Evolutionary conservation across 1,140 invertebrate genomes (phyloP).

Genomic region (Aphaenogaster rudis): DNA sequence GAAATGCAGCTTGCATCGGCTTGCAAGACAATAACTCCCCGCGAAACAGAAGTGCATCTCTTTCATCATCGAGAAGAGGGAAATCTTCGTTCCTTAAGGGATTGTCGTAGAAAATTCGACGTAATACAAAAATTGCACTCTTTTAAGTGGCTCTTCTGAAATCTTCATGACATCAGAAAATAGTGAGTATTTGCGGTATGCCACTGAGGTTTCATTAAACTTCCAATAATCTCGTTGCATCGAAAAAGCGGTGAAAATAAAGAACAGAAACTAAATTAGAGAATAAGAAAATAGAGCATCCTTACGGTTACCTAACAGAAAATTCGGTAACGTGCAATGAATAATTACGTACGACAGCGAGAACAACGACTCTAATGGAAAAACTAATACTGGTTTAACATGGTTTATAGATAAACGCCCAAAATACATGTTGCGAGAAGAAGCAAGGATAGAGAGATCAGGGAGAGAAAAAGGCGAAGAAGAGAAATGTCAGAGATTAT

Average conservation of each 20-base stretch:
- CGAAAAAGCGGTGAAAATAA: neutral
- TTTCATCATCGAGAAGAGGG: slow-evolving; percentile 17
- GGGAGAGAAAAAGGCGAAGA: slow-evolving; percentile 24
- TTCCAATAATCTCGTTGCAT: neutral
- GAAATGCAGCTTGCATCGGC: slow-evolving; percentile 60
- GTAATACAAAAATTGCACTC: slow-evolving; percentile 24
- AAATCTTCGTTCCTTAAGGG: slow-evolving; percentile 8
- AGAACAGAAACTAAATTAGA: neutral
- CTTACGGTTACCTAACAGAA: neutral
- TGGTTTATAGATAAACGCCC: slow-evolving; percentile 38
- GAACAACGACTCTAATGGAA: neutral
- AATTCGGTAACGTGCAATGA: neutral
- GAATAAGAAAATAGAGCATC: neutral
- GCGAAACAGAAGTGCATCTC: slow-evolving; percentile 37
- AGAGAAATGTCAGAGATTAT: slow-evolving; percentile 67
- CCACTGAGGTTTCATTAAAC: neutral
- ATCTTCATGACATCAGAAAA: neutral
- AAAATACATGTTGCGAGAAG: slow-evolving; percentile 5
- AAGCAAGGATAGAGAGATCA: slow-evolving; percentile 15
- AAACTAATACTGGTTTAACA: neutral
- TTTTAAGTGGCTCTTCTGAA: neutral
- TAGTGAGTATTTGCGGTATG: neutral
- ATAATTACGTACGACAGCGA: slow-evolving; percentile 3
- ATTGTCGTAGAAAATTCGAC: slow-evolving; percentile 27
- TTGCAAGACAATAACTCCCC: slow-evolving; percentile 54